Evolutionary conservation across 1,140 invertebrate species (phyloP).

Genomic region (Charaxes varanes): DNA sequence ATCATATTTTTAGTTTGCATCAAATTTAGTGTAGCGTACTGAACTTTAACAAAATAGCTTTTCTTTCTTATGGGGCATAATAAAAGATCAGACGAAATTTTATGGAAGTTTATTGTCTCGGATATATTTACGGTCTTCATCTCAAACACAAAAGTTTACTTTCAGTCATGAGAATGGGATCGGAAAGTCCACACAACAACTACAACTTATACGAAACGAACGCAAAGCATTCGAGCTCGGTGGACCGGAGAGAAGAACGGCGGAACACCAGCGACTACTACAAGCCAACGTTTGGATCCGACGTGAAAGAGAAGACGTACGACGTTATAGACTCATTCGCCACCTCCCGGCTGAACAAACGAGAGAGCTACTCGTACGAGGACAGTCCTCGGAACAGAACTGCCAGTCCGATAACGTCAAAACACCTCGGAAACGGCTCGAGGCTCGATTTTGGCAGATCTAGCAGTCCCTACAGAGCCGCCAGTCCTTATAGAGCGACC

Average conservation of each 20-base stretch:
- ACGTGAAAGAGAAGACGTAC: slow-evolving; percentile 58
- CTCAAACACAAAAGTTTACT: too few species aligned
- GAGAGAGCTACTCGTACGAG: slow-evolving; percentile 39
- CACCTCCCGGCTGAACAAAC: slow-evolving; percentile 47
- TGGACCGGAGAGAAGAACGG: slow-evolving; percentile 55
- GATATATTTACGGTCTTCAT: too few species aligned
- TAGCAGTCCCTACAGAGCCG: slow-evolving; percentile 55
- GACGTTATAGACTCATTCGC: slow-evolving; percentile 65
- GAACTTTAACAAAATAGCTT: too few species aligned
- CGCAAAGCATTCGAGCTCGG: slow-evolving; percentile 47
- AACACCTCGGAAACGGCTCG: slow-evolving; percentile 63
- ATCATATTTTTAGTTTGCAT: too few species aligned
- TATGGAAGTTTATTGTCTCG: too few species aligned
- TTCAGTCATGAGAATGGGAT: slow-evolving; percentile 56
- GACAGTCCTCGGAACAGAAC: slow-evolving; percentile 64
- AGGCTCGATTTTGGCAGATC: slow-evolving; percentile 57
- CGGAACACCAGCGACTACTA: slow-evolving; percentile 60
- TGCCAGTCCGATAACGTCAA: slow-evolving; percentile 68
- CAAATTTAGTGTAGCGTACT: too few species aligned
- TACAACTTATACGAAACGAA: slow-evolving; percentile 57
- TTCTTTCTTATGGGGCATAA: too few species aligned
- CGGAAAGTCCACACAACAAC: slow-evolving; percentile 62
- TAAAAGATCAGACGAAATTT: too few species aligned
- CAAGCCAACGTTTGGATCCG: slow-evolving; percentile 54
- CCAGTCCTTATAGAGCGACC: slow-evolving; percentile 54